Evolutionary conservation across 2,888 invertebrate species (phyloP), one percentile per base, ranked within the genome.

Genomic region (Hoplodrina ambigua): DNA sequence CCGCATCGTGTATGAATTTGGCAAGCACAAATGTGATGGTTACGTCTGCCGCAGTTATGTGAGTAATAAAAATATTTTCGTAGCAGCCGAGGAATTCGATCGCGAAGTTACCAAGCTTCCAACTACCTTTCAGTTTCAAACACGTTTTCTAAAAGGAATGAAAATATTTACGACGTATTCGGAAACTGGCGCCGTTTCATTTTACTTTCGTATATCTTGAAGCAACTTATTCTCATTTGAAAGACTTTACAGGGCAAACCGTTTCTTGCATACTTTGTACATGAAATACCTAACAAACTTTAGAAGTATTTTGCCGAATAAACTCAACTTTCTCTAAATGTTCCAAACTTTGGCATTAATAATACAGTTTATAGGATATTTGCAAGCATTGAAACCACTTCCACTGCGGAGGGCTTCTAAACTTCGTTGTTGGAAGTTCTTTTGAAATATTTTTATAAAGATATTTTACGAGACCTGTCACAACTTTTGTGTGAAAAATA

Each of bases 21-120:
- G 85, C 80, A 85, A 84, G 57, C 71, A 75, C 79, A 81, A 83
- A 85, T 73, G 74, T 76, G 78, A 71, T 85, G 88, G 85, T 90
- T 90, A 88, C 88, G 84, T 85, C 77, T 74, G 71, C 78, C 71
- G 78, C 68, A 67, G 73, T 78, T 82, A 83, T 82, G 72, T 80
- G 69, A 60, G 84, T 74, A 77, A 81, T 87, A 87, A 86, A 86
- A 82, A 82, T 81, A 72, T 80, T 75, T 72, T 70, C 33, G 58
- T 67, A 69, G 44, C 65, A 53, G 59, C 55, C 59, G 49, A 67
- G 64, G 54, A 61, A 69, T 77, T 77, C 60, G 62, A 69, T 71
- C 75, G 63, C 62, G 62, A 73, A 59, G 53, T 63, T 68, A 58
- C 66, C 17, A 61, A 72, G 69, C 44, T 66, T 58, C 19, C 17